Conservation (phyloP, 2,888 invertebrate species). For the Colletes collaris region DNA sequence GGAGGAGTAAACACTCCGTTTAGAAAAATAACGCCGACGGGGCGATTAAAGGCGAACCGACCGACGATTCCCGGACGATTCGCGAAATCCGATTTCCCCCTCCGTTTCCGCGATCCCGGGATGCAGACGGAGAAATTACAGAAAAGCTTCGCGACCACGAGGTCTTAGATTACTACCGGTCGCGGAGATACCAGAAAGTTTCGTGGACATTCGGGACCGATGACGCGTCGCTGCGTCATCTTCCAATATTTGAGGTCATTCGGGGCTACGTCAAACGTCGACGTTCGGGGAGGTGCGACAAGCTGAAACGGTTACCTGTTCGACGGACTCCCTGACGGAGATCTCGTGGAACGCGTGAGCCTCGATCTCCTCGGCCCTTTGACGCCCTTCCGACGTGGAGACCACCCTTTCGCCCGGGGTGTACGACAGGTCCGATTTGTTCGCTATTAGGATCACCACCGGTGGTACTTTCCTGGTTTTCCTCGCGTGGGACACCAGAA, state of each 20-base stretch:
- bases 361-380: conserved; percentile 90
- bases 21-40: conserved; percentile 62
- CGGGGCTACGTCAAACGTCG: not conserved
- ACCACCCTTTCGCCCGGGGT: conserved; percentile 90
- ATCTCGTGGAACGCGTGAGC: conserved; percentile 94
- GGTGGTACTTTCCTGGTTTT: conserved; percentile 66
- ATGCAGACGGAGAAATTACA: no score
- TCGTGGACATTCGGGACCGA: not conserved
- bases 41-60: not conserved
- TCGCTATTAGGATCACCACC: conserved; percentile 90
- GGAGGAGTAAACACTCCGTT: conserved; percentile 66
- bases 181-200: no score
- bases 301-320: conserved; percentile 85
- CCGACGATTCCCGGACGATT: not conserved
- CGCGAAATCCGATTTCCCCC: not conserved
- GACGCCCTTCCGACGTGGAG: conserved; percentile 88
- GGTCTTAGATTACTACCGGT: no score
- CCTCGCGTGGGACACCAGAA: conserved; percentile 67
- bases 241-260: not conserved
- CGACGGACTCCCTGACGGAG: conserved; percentile 92
- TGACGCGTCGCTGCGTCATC: conserved; percentile 28
- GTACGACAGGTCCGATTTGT: conserved; percentile 89
- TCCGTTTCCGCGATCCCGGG: not conserved
- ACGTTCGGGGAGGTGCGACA: not conserved
- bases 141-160: no score